These are phyloP conservation scores for Fratercula arctica DNA, from an alignment of 2,797 vertebrate genomes.

Conservation along the genomic window DNA sequence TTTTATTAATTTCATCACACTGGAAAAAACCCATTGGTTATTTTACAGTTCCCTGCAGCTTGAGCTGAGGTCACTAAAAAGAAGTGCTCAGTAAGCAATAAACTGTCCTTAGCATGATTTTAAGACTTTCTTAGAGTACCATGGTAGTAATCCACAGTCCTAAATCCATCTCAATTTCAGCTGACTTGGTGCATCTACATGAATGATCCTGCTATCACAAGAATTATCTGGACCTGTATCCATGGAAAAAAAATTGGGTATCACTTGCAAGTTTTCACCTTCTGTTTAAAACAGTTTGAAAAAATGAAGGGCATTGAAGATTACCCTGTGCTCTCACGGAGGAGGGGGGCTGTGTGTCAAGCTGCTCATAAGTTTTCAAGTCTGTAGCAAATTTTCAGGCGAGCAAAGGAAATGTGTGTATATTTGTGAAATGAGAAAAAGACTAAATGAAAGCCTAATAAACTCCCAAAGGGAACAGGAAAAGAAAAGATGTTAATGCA, in stretches of 20 bases:
- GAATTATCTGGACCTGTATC: background rate
- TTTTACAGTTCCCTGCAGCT: background rate
- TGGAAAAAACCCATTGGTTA: background rate
- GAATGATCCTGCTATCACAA: background rate
- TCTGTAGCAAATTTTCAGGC: conserved; percentile 17
- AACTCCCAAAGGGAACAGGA: conserved; percentile 1
- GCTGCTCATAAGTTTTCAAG: background rate
- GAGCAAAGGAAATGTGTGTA: background rate
- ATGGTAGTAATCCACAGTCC: background rate
- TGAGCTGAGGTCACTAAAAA: background rate
- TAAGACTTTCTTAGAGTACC: background rate
- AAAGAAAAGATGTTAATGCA: conserved; percentile 57
- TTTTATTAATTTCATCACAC: background rate
- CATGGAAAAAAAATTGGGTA: background rate
- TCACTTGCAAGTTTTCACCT: background rate
- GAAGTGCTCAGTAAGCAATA: background rate
- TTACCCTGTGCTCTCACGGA: background rate
- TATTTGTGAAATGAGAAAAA: conserved; percentile 27
- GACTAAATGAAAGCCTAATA: conserved; percentile 36
- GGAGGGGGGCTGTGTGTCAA: background rate
- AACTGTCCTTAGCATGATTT: background rate
- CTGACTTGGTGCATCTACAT: background rate
- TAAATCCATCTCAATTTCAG: background rate
- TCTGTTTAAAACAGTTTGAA: background rate
- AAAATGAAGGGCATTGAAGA: background rate